Evolutionary conservation across 2,888 invertebrate genomes (phyloP), one percentile per base, ranked within the genome.

Genomic region (Eueremaeus valkanovi): DNA sequence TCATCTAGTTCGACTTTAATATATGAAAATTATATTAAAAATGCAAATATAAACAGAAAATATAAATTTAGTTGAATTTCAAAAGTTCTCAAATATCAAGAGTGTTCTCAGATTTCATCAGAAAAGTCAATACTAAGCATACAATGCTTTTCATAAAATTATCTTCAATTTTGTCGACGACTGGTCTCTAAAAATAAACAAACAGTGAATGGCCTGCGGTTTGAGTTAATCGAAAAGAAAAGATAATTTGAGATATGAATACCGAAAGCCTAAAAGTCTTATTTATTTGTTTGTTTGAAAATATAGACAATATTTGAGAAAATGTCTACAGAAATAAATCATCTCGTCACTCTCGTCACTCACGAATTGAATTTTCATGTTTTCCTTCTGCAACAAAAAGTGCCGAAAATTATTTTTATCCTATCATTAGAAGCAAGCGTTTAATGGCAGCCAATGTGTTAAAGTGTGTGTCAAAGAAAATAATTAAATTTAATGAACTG

Each of bases 401-500:
- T 45, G 36, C 36, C 36, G 18, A 11, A 45, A 3, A n/a, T n/a
- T n/a, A n/a, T n/a, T n/a, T n/a, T 13, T 11, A 45, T 11, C 45
- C 45, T 16, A 6, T 45, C 45, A 45, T 45, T 11, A 45, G 11
- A 45, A 16, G 9, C 11, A 3, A 16, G 45, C 18, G 45, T 45
- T 45, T 45, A 11, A 45, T 13, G 3, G 45, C 45, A 6, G 16
- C 9, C 11, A 3, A 45, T 45, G 11, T 45, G 45, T 13, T 45
- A 45, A 63, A 63, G 18, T 33, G 63, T 31, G n/a, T 63, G 63
- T 63, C 63, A 33, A 29, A 63, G 33, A 63, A 55, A 33, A 29
- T 63, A 63, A 63, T 63, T 63, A 63, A 63, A 33, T 63, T 63
- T 63, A 63, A 63, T 63, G 63, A 63, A 63, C 63, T 18, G 31